Conservation (phyloP, 1,140 invertebrate genomes). For the Dreissena polymorpha region DNA sequence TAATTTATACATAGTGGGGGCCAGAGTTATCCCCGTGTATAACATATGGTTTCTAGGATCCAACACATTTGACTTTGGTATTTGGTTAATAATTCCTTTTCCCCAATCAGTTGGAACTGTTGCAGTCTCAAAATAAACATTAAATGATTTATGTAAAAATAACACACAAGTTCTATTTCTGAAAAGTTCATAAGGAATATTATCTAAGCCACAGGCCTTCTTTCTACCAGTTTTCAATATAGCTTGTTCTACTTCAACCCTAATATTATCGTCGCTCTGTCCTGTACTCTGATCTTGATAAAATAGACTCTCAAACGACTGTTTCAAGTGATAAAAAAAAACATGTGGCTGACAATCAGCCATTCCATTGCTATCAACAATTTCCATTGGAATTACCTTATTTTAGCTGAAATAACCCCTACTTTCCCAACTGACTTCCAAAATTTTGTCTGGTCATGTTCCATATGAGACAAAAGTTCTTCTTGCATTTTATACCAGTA, state of each 20-base stretch:
- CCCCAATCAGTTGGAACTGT: conserved; percentile 30
- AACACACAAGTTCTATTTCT: conserved; percentile 19
- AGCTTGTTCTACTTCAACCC: conserved; percentile 8
- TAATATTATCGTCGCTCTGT: neutral
- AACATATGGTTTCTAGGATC: conserved; percentile 22
- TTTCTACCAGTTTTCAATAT: conserved; percentile 25
- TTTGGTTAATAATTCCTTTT: conserved; percentile 24
- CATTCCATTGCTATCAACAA: conserved; percentile 20
- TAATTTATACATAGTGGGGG: conserved; percentile 25
- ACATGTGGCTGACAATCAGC: neutral
- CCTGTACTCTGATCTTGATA: neutral
- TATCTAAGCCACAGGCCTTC: conserved; percentile 17
- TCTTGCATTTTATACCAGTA: conserved; percentile 29
- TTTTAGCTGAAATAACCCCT: conserved; percentile 1
- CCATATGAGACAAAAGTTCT: conserved; percentile 11
- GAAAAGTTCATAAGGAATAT: conserved; percentile 8
- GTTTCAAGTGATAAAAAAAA: neutral
- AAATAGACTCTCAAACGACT: neutral
- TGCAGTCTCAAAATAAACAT: conserved; percentile 21
- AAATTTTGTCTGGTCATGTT: conserved; percentile 28
- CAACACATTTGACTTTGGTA: conserved; percentile 24
- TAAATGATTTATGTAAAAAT: conserved; percentile 26
- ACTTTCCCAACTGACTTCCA: conserved; percentile 28
- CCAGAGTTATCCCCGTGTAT: conserved; percentile 44
- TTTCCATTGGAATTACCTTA: conserved; percentile 22